A percentile compares a stretch with the other conserved stretches of the same genome.
These are phyloP conservation scores for Drosophila azteca DNA, from an alignment of 1,140 invertebrate genomes.

Conservation along the genomic window DNA sequence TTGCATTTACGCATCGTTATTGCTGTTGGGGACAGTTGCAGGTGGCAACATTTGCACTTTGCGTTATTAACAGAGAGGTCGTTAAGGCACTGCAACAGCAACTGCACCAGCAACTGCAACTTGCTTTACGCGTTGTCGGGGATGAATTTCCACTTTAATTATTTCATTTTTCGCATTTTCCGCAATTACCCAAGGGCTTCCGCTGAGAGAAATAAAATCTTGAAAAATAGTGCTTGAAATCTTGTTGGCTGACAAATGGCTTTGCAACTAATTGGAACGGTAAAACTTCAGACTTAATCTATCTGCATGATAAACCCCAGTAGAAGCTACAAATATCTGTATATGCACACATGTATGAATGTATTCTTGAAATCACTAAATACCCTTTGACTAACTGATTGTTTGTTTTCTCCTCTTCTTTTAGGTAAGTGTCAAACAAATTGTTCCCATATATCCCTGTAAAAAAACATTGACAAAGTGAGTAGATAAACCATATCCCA, in stretches of 20 bases:
- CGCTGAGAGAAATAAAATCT: constrained; percentile 34
- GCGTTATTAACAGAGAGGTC: constrained; percentile 76
- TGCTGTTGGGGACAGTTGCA: constrained; percentile 31
- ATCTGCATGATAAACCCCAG: constrained; percentile 19
- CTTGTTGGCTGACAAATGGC: constrained; percentile 50
- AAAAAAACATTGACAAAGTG: constrained; percentile 69
- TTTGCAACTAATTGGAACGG: constrained; percentile 54
- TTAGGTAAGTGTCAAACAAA: constrained; percentile 62
- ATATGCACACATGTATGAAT: constrained; percentile 22
- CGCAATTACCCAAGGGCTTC: constrained; percentile 59
- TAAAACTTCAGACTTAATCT: constrained; percentile 31
- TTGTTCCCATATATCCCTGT: background rate
- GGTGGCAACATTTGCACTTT: constrained; percentile 69
- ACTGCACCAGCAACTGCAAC: constrained; percentile 74
- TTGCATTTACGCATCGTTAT: constrained; percentile 18
- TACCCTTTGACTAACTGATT: constrained; percentile 14
- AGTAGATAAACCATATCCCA: constrained; percentile 52
- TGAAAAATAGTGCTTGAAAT: constrained; percentile 39
- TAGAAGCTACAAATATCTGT: too few relatives aligned
- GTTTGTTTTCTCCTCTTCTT: constrained; percentile 23
- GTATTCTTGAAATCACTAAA: background rate
- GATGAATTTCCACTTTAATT: constrained; percentile 64
- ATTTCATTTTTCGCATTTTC: constrained; percentile 72
- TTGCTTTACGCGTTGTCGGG: constrained; percentile 58
- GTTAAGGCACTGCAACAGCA: constrained; percentile 74